A percentile compares a stretch with the other conserved stretches of the same genome.
Conservation (phyloP, 2,797 vertebrate genomes). For the Sphaeramia orbicularis region DNA sequence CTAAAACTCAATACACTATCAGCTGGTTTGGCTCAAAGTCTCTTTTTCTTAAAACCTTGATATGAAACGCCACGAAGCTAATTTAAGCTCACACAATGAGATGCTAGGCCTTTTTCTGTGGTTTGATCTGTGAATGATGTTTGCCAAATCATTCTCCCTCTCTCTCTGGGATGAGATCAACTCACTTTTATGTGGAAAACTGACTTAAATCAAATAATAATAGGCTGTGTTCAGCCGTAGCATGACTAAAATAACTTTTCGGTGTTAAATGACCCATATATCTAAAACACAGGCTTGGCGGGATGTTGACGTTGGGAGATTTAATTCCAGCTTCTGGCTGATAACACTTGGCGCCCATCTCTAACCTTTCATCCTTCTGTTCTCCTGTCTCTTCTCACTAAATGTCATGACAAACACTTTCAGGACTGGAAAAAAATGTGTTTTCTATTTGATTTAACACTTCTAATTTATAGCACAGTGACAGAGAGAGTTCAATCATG, state of each 20-base stretch:
- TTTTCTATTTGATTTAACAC: neutral
- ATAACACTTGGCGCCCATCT: neutral
- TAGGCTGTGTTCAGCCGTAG: conserved; percentile 25
- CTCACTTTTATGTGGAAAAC: conserved; percentile 34
- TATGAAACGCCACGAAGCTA: conserved; percentile 2
- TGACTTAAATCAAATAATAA: conserved; percentile 56
- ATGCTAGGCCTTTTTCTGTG: conserved; percentile 18
- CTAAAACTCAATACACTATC: neutral
- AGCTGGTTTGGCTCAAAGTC: conserved; percentile 8
- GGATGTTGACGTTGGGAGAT: conserved; percentile 6
- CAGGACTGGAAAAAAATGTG: conserved; percentile 4
- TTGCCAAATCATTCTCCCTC: conserved; percentile 46
- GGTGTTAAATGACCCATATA: conserved; percentile 38
- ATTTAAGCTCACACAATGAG: conserved; percentile 19
- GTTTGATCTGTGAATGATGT: conserved; percentile 37
- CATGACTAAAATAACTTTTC: conserved; percentile 51
- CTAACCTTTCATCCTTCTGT: conserved; percentile 14
- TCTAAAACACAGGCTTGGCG: conserved; percentile 38
- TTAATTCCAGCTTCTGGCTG: conserved; percentile 29
- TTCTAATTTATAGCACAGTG: conserved; percentile 14
- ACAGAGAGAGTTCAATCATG: neutral
- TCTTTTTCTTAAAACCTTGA: neutral
- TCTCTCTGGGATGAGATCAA: conserved; percentile 35
- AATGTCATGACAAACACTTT: conserved; percentile 52
- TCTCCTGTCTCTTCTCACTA: conserved; percentile 18